These are phyloP conservation scores for Champsocephalus gunnari DNA, from an alignment of 2,797 vertebrate genomes.

Conservation along the genomic window DNA sequence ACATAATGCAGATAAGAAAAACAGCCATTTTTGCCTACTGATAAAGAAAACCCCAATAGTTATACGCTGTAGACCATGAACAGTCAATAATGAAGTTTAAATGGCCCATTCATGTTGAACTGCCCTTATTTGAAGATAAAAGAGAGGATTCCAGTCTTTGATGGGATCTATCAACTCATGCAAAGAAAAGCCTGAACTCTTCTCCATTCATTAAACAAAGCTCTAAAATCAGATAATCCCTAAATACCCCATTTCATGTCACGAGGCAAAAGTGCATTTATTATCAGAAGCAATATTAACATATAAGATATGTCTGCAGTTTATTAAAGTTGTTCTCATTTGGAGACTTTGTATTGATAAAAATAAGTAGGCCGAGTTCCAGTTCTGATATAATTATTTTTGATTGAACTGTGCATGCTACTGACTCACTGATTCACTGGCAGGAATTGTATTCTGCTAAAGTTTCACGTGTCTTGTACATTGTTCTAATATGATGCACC, in stretches of 20 bases:
- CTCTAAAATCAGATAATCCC: constrained; percentile 39
- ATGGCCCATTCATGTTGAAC: constrained; percentile 3
- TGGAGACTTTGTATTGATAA: constrained; percentile 18
- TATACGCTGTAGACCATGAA: not conserved
- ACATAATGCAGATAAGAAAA: not conserved
- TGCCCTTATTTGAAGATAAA: constrained; percentile 51
- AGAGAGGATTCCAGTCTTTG: constrained; percentile 53
- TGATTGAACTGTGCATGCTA: constrained; percentile 2
- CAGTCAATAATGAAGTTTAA: constrained; percentile 8
- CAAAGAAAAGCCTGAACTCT: constrained; percentile 47
- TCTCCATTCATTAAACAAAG: constrained; percentile 53
- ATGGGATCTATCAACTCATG: constrained; percentile 66
- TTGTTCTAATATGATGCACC: constrained; percentile 16
- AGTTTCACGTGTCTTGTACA: constrained; percentile 17
- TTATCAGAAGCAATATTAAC: constrained; percentile 18
- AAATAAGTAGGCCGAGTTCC: not conserved
- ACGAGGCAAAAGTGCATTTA: constrained; percentile 15
- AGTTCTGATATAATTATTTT: constrained; percentile 26
- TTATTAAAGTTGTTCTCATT: constrained; percentile 33
- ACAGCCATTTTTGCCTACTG: not conserved
- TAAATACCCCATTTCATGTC: constrained; percentile 29
- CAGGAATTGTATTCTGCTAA: constrained; percentile 4
- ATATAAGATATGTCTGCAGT: constrained; percentile 33
- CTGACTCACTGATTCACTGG: constrained; percentile 3
- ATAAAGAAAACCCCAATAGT: not conserved